Evolutionary conservation across 1,140 invertebrate species (phyloP), one percentile per base, ranked within the genome.

Genomic region (Plutomurus gul): DNA sequence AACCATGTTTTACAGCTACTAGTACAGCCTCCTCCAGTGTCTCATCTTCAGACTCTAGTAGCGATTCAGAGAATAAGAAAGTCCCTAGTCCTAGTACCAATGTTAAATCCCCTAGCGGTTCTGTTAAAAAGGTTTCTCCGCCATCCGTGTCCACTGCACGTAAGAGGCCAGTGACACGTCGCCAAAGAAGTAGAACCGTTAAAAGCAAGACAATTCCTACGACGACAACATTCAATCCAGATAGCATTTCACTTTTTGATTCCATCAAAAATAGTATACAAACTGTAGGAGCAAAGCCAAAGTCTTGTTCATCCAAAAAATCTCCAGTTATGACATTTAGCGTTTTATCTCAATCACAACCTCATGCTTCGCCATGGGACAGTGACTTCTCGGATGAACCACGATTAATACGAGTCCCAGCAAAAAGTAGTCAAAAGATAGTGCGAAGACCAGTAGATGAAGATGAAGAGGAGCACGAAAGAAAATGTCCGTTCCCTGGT

Each of bases 401-500:
- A 8, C 56, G 56, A 46, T 72, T 79, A 5, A 39, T 72, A 27
- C 22, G 81, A 43, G 74, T 76, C 13, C 81, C 81, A 11, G 51
- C 81, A n/a, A 82, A 82, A 43, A 82, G 51, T 46, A 72, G 33
- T 49, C 74, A 76, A 46, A 84, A 80, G 43, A 80, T 43, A 27
- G 39, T 36, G 30, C 74, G 49, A 60, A 77, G 49, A 46, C 60
- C 46, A 13, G 39, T 46, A 10, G 33, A 37, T 43, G 73, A 78
- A 20, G 78, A 83, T 22, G 80, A 83, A 49, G 77, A 82, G 22
- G 80, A 81, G 36, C 84, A 84, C 10, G 93, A 95, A 83, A 87
- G 91, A 30, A 90, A 92, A 79, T 98, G 96, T 87, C 94, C 94
- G 0, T 88, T 98, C 13, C 91, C 95, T 77, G 92, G 92, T 4